phyloP scores from a whole-genome alignment of 2,888 invertebrate species.

The Caenorhabditis angaria region DNA sequence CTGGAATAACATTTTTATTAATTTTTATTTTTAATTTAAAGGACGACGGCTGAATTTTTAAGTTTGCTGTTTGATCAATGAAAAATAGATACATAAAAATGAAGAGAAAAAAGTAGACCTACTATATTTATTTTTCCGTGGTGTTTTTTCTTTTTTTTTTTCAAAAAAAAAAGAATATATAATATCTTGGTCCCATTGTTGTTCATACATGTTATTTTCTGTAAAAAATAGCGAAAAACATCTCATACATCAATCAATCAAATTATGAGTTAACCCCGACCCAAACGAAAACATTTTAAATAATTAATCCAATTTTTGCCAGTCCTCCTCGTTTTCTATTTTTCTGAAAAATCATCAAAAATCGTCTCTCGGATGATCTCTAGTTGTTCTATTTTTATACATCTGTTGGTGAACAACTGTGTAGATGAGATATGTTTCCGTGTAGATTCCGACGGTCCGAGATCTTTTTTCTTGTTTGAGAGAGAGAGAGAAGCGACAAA shows the following conservation, averaged over 20 bases:
- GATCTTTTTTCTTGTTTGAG: too few relatives aligned
- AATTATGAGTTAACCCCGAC: neutral
- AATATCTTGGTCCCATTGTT: neutral
- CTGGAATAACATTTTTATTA: too few relatives aligned
- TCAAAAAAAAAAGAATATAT: neutral
- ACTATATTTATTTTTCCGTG: too few relatives aligned
- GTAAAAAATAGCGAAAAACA: neutral
- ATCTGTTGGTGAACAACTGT: too few relatives aligned
- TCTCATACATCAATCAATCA: neutral
- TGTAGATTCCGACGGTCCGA: too few relatives aligned
- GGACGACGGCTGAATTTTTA: too few relatives aligned
- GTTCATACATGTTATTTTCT: neutral
- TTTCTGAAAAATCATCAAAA: neutral
- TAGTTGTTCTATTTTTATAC: neutral
- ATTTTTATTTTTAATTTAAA: too few relatives aligned
- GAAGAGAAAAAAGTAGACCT: too few relatives aligned
- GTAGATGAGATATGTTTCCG: neutral
- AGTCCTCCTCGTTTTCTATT: neutral
- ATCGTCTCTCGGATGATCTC: neutral
- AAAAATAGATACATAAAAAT: too few relatives aligned
- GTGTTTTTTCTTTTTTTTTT: neutral
- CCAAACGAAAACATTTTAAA: slow-evolving; percentile 1
- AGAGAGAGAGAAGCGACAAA: too few relatives aligned
- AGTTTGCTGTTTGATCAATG: too few relatives aligned
- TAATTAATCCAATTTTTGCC: neutral